These are phyloP conservation scores for Platerodrilus igneus DNA, from an alignment of 2,888 invertebrate species.

Conservation along the genomic window DNA sequence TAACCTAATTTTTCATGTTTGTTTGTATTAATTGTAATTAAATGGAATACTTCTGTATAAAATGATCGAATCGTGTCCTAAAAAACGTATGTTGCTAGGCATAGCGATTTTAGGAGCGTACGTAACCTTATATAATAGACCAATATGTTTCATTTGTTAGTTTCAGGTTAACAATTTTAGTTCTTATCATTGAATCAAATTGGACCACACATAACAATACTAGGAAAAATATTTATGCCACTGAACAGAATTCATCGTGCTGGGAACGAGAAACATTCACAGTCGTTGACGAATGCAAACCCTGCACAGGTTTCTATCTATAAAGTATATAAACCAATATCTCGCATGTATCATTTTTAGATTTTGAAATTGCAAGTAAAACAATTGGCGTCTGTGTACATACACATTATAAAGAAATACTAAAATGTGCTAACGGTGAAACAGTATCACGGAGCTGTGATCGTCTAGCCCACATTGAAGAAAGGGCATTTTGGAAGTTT, in stretches of 20 bases:
- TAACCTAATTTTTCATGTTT: too few species aligned
- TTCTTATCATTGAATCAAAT: constrained; percentile 76
- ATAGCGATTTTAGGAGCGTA: constrained; percentile 72
- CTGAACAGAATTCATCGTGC: constrained; percentile 76
- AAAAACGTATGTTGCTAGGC: constrained; percentile 76
- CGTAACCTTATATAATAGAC: constrained; percentile 42
- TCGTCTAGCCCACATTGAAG: constrained; percentile 77
- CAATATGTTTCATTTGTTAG: constrained; percentile 25
- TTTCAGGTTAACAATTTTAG: constrained; percentile 73
- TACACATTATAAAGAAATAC: constrained; percentile 77
- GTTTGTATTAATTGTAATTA: too few species aligned
- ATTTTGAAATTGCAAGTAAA: constrained; percentile 77
- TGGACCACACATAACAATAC: constrained; percentile 56
- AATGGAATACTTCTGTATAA: too few species aligned
- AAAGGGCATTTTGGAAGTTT: constrained; percentile 79
- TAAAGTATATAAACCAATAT: neutral
- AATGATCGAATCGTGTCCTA: constrained; percentile 83
- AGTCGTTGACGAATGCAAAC: constrained; percentile 73
- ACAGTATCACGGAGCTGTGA: constrained; percentile 82
- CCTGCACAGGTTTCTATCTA: constrained; percentile 63
- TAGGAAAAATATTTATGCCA: constrained; percentile 60
- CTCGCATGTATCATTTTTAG: constrained; percentile 44
- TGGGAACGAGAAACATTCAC: constrained; percentile 68
- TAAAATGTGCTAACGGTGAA: constrained; percentile 77
- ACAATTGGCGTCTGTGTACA: constrained; percentile 78